These are phyloP conservation scores for Salvelinus fontinalis DNA, from an alignment of 2,113 vertebrate species.

Conservation along the genomic window DNA sequence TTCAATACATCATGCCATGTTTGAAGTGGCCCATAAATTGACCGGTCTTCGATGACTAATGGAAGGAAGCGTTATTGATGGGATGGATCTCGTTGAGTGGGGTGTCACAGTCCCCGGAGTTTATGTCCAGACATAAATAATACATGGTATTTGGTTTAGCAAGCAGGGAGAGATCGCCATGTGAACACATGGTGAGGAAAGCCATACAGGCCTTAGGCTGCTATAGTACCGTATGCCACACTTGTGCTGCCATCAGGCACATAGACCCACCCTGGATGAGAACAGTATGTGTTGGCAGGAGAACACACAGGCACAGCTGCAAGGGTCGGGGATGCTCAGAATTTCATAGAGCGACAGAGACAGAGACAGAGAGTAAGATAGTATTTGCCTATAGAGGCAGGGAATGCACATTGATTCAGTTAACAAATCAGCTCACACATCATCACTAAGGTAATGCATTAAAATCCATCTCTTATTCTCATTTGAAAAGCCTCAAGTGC, in stretches of 20 bases:
- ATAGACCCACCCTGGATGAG: not conserved
- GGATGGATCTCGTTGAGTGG: constrained; percentile 40
- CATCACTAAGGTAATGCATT: constrained; percentile 40
- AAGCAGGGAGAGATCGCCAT: constrained; percentile 56
- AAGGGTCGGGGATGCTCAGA: no score
- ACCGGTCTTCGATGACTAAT: constrained; percentile 11
- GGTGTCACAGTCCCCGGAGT: constrained; percentile 63
- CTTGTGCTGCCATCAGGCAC: constrained; percentile 19
- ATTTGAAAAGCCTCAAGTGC: constrained; percentile 56
- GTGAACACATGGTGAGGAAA: constrained; percentile 49
- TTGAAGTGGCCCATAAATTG: constrained; percentile 34
- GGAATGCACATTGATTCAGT: constrained; percentile 17
- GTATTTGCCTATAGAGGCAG: constrained; percentile 14
- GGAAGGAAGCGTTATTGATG: constrained; percentile 51
- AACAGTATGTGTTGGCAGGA: constrained; percentile 2
- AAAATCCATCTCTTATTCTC: constrained; percentile 32
- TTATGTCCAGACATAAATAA: constrained; percentile 72
- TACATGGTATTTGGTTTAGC: constrained; percentile 71
- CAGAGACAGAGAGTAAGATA: not conserved
- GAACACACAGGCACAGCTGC: constrained; percentile 15
- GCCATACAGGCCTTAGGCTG: constrained; percentile 36
- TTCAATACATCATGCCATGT: constrained; percentile 57
- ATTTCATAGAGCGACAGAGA: not conserved
- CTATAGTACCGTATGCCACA: constrained; percentile 42
- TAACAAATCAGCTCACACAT: constrained; percentile 35